Conservation (phyloP, 2,888 invertebrate species). For the Cinara cedri region DNA sequence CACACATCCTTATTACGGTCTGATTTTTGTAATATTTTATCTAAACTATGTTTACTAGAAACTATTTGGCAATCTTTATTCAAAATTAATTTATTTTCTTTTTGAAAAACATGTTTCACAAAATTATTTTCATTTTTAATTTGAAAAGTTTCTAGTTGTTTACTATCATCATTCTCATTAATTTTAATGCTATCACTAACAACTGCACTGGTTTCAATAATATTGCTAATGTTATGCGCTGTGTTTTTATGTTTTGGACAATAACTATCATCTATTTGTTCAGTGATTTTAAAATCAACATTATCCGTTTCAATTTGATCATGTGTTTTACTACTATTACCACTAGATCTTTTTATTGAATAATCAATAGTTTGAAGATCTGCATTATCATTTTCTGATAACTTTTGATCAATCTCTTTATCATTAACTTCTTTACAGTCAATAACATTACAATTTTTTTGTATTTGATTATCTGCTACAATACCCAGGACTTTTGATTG, state of each 20-base stretch:
- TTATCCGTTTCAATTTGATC: conserved; percentile 10
- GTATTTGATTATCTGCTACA: neutral
- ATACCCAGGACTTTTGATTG: neutral
- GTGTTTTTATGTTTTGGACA: conserved; percentile 28
- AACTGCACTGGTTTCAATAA: conserved; percentile 7
- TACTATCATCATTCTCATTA: conserved; percentile 5
- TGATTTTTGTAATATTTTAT: conserved; percentile 19
- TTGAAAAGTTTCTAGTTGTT: conserved; percentile 13
- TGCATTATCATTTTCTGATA: neutral
- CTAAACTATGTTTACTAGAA: conserved; percentile 21
- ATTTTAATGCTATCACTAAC: neutral
- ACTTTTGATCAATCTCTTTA: neutral
- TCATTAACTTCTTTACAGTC: neutral
- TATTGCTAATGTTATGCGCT: conserved; percentile 32
- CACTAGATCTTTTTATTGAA: neutral
- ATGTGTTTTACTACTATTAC: conserved; percentile 1
- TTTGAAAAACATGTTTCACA: neutral
- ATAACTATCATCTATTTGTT: conserved; percentile 10
- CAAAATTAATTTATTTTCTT: neutral
- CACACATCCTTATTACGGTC: neutral
- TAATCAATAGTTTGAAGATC: conserved; percentile 8
- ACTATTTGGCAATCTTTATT: neutral
- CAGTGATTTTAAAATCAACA: neutral
- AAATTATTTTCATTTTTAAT: neutral
- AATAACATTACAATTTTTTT: neutral